Evolutionary conservation across 1,140 invertebrate genomes (phyloP), one percentile per base, ranked within the genome.

Genomic region (Drosophila quadrilineata): DNA sequence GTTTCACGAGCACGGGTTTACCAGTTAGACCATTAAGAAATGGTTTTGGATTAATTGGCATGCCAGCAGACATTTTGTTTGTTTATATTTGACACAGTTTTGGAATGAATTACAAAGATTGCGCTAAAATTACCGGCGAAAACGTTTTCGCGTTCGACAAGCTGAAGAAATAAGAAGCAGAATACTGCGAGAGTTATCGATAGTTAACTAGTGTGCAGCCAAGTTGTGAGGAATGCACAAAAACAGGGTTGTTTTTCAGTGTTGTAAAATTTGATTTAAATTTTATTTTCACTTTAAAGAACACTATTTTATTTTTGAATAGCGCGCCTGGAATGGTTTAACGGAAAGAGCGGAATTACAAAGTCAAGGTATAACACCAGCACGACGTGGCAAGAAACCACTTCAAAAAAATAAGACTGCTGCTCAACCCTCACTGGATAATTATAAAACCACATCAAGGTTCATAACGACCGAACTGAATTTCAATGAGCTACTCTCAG

Each of bases 21-120:
- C 99, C 99, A 1, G 98, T 99, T 9, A 99, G 92, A 87, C 95
- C 95, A 92, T 99, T 99, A 17, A 99, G 91, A 91, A 99, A 99
- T 62, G 99, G 99, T 93, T 99, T 99, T 2, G 99, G 99, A 91
- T 99, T 99, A 79, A 99, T 95, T 79, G 98, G 98, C 94, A 99
- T 96, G 90, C 96, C 93, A 72, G 95, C 93, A 71, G 94, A 92
- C 93, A 93, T 93, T 70, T 35, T 92, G 75, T 49, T 54, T 71
- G 26, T 67, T 71, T 75, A 28, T 59, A 59, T 54, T 49, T 62
- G 31, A 4, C 0, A 19, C 16, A 1, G 26, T 70, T 57, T 52
- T 41, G 8, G 5, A 31, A 35, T 24, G 16, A 85, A 71, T 63
- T 62, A 19, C 12, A 41, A 63, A 52, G 28, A 36, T 38, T 57